phyloP scores from a whole-genome alignment of 1,140 invertebrate genomes.

The Steinernema feltiae region DNA sequence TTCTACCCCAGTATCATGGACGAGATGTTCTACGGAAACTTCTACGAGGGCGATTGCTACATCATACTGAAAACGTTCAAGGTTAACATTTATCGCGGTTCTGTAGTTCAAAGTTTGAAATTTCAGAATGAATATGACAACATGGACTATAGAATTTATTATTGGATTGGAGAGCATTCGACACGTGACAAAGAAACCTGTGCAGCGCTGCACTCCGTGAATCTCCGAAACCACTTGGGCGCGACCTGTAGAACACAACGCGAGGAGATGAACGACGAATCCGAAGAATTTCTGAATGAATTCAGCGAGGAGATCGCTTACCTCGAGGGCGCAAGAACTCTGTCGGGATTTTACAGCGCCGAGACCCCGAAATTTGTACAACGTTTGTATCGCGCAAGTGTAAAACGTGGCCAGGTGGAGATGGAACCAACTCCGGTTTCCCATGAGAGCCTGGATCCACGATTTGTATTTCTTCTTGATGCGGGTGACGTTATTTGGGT shows the following conservation, averaged over 20 bases:
- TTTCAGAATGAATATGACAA: conserved; percentile 73
- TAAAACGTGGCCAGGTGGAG: conserved; percentile 78
- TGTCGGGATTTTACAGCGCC: conserved; percentile 93
- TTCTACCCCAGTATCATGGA: conserved; percentile 85
- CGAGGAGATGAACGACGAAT: conserved; percentile 92
- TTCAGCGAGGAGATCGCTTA: conserved; percentile 89
- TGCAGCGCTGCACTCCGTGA: conserved; percentile 97
- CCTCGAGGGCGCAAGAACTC: conserved; percentile 89
- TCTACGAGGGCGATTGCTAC: conserved; percentile 98
- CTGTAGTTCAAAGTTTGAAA: not conserved
- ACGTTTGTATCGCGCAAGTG: conserved; percentile 79
- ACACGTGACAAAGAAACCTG: conserved; percentile 95
- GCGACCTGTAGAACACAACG: conserved; percentile 80
- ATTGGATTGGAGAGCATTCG: conserved; percentile 95
- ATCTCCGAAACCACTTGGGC: conserved; percentile 87
- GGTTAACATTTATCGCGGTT: conserved; percentile 18
- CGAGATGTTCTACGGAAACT: conserved; percentile 73
- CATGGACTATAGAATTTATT: conserved; percentile 89
- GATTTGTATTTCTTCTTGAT: conserved; percentile 87
- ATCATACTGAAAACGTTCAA: conserved; percentile 82
- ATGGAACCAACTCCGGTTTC: conserved; percentile 74
- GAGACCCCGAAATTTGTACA: conserved; percentile 69
- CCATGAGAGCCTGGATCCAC: conserved; percentile 73
- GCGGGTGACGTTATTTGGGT: conserved; percentile 77
- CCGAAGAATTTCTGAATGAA: conserved; percentile 84